Percentiles rank a stretch among this genome's conserved stretches.
Conservation (phyloP, 2,888 invertebrate genomes). For the Seira sanloemensis region DNA sequence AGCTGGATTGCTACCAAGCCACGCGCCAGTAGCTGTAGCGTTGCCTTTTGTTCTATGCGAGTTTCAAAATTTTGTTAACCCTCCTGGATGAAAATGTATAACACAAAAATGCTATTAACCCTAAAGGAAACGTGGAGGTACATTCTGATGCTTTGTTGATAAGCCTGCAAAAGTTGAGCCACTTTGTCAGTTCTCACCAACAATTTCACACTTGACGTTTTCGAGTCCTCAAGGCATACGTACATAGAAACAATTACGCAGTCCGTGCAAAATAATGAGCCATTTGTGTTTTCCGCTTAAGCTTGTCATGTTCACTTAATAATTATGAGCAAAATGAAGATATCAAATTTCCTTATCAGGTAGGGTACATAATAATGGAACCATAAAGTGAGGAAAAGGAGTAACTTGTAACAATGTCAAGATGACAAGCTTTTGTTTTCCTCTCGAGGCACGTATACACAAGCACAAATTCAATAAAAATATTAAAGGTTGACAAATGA, state of each 20-base stretch:
- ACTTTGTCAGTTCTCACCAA: not conserved
- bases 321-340: conserved; percentile 33
- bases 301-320: conserved; percentile 26
- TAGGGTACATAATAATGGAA: not conserved
- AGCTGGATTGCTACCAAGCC: conserved; percentile 41
- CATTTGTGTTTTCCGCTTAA: not conserved
- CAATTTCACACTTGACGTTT: not conserved
- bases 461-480: not conserved
- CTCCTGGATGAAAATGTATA: not conserved
- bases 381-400: not conserved
- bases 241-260: not conserved
- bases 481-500: not conserved
- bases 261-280: not conserved
- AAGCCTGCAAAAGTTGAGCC: not conserved
- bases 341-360: not conserved
- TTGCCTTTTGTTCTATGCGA: not conserved
- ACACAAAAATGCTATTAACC: not conserved
- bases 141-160: not conserved
- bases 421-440: not conserved
- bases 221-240: not conserved
- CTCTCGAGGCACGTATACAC: not conserved
- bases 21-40: conserved; percentile 29
- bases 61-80: not conserved
- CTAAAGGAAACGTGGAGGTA: not conserved
- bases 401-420: not conserved